Conservation (phyloP, 2,797 vertebrate species). For the Capromys pilorides region DNA sequence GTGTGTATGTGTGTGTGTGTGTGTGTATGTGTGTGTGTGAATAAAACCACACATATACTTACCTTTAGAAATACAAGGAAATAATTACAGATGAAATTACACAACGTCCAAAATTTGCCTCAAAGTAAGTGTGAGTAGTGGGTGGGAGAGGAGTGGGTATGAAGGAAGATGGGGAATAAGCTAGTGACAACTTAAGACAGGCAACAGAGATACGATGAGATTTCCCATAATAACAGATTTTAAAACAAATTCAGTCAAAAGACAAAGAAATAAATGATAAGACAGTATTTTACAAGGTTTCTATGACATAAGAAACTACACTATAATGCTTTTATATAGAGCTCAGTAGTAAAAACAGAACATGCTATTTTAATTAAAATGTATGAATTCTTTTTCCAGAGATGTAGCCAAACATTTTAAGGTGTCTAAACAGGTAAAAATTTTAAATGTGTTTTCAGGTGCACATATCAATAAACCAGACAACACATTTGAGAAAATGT, state of each 20-base stretch:
- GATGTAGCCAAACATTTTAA: neutral
- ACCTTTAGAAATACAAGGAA: neutral
- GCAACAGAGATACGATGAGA: neutral
- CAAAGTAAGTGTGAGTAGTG: neutral
- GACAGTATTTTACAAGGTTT: neutral
- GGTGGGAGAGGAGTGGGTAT: neutral
- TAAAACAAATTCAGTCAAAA: neutral
- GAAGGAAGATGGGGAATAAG: neutral
- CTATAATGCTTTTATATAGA: neutral
- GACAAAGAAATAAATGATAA: neutral
- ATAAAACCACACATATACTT: neutral
- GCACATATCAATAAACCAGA: neutral
- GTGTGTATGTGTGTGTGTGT: neutral
- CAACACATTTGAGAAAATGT: neutral
- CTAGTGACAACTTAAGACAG: neutral
- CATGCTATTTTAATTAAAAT: neutral
- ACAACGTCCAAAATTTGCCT: neutral
- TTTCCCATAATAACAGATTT: neutral
- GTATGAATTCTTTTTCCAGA: neutral
- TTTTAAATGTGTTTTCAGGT: neutral
- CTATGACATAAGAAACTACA: neutral
- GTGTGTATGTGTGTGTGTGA: neutral
- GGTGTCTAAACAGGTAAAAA: neutral
- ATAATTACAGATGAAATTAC: neutral
- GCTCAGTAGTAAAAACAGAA: neutral